Evolutionary conservation across 1,140 invertebrate species (phyloP).

Genomic region (Aphidius ervi): DNA sequence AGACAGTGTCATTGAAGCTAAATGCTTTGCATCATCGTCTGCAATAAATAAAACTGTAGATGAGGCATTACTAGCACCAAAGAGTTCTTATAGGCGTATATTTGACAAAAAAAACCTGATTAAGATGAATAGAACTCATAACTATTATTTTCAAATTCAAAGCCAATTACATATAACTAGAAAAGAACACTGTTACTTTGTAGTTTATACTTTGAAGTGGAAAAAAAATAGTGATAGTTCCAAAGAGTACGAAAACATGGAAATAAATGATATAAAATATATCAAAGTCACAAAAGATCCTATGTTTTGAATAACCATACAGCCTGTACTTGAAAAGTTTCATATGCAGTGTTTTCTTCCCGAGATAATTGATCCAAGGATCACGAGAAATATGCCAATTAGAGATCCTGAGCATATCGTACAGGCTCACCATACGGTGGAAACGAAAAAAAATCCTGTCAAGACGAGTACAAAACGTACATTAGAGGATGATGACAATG

Average conservation of each 20-base stretch:
- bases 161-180: constrained; percentile 31
- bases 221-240: too few species aligned
- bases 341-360: constrained; percentile 35
- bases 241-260: too few species aligned
- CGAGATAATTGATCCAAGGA: constrained; percentile 38
- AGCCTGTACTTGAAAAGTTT: constrained; percentile 30
- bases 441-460: too few species aligned
- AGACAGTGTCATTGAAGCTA: constrained; percentile 20
- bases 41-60: constrained; percentile 5
- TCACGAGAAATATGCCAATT: constrained; percentile 31
- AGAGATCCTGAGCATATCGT: constrained; percentile 29
- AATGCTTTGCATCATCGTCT: constrained; percentile 12
- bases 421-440: constrained; percentile 16
- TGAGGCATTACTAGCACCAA: not conserved
- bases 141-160: constrained; percentile 37
- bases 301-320: constrained; percentile 20
- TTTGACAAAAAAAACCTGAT: constrained; percentile 16
- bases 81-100: constrained; percentile 18
- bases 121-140: constrained; percentile 27
- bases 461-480: too few species aligned
- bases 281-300: constrained; percentile 18
- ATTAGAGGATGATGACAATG: not conserved
- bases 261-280: too few species aligned
- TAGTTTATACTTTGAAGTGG: constrained; percentile 21
- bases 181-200: constrained; percentile 27